These are phyloP conservation scores for Elephantulus edwardii DNA, from an alignment of 2,113 vertebrate genomes.

Conservation along the genomic window DNA sequence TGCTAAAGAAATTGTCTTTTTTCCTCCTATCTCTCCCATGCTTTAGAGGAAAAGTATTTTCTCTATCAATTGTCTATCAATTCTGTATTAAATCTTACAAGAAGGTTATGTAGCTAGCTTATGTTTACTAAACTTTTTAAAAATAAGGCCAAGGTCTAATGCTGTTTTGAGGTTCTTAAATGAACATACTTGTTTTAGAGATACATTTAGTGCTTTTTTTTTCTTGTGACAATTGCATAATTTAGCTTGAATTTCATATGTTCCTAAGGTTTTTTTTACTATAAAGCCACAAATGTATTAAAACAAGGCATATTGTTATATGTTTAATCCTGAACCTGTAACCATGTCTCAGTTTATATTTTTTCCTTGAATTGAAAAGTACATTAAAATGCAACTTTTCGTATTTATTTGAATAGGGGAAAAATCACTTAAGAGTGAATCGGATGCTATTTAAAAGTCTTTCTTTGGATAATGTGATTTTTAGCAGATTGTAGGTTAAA, in stretches of 20 bases:
- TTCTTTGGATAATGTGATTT: constrained; percentile 69
- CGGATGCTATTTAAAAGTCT: constrained; percentile 72
- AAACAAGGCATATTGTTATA: constrained; percentile 96
- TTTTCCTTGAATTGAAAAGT: constrained; percentile 91
- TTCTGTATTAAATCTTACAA: constrained; percentile 73
- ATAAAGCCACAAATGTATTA: constrained; percentile 92
- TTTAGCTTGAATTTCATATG: constrained; percentile 88
- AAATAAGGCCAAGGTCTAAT: constrained; percentile 80
- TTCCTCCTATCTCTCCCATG: constrained; percentile 56
- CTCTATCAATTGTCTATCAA: constrained; percentile 68
- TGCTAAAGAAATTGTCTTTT: constrained; percentile 80
- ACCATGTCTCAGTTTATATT: constrained; percentile 90
- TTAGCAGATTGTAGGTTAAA: constrained; percentile 69
- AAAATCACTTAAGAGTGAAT: constrained; percentile 77
- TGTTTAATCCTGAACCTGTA: constrained; percentile 92
- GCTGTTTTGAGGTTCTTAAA: constrained; percentile 84
- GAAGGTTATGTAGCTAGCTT: constrained; percentile 80
- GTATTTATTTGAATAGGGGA: constrained; percentile 90
- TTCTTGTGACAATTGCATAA: constrained; percentile 82
- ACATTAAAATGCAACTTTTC: constrained; percentile 95
- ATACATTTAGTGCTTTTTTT: constrained; percentile 87
- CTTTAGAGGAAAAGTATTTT: constrained; percentile 79
- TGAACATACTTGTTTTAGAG: constrained; percentile 84
- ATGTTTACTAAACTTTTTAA: constrained; percentile 77
- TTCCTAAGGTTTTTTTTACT: constrained; percentile 90